Base-by-base conservation (phyloP, 1,140 invertebrate species). In the Pomacea maculata region DNA sequence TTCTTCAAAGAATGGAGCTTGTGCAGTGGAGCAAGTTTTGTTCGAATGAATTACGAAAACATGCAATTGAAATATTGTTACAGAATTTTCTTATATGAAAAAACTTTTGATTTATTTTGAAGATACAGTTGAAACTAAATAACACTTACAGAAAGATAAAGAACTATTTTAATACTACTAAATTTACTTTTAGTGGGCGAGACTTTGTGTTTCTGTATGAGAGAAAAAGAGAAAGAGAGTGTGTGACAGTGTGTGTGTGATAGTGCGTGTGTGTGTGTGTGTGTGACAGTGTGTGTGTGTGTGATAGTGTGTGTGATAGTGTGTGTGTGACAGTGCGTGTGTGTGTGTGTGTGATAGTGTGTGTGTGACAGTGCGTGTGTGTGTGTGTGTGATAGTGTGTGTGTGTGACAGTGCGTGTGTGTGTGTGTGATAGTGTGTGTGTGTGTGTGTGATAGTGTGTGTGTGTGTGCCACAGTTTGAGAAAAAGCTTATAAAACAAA, bases 291-390 rank as follows among this genome's bases (percentile, higher is more conserved):
- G 68, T 8, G 68, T 71, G 68, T 71, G 68, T 71, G 68, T 71
- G 68, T 71, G 68, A n/a, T n/a, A n/a, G 68, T 71, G 68, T 71
- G 68, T 71, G 68, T 71, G 68, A n/a, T n/a, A n/a, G n/a, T 71
- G 68, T 71, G 68, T 71, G 68, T 71, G 68, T 8, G 68, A 12
- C 1, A 12, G 68, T n/a, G 68, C 6, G 68, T n/a, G 68, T n/a
- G 68, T n/a, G 68, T n/a, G 68, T 71, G 68, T 45, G 10, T 15
- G 29, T 72, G 29, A 1, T 17, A 17, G 71, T 21, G 21, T 10
- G 71, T 54, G n/a, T n/a, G n/a, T n/a, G n/a, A n/a, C n/a, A n/a
- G n/a, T n/a, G n/a, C n/a, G n/a, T n/a, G n/a, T n/a, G 1, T 45
- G 71, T 21, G 25, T 72, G 25, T 45, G 29, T 72, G 25, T n/a